These are phyloP conservation scores for Glomeris marginata DNA, from an alignment of 2,888 invertebrate genomes.

Conservation along the genomic window DNA sequence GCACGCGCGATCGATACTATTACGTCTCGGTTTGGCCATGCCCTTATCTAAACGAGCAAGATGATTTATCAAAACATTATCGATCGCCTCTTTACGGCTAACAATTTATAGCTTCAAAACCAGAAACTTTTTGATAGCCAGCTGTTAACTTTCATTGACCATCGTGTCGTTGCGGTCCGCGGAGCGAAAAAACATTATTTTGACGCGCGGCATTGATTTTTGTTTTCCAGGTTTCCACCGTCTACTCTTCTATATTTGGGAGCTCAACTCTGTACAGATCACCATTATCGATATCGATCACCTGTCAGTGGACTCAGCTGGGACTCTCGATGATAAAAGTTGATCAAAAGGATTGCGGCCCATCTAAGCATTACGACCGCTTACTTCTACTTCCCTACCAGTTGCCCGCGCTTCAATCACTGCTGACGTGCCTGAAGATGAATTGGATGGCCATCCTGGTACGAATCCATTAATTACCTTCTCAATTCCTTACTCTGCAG, in stretches of 20 bases:
- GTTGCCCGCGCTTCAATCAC: conserved; percentile 48
- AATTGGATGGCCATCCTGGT: conserved; percentile 86
- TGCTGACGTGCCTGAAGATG: conserved; percentile 74
- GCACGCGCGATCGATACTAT: too few relatives aligned
- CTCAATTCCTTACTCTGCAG: neutral
- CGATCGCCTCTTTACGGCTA: too few relatives aligned
- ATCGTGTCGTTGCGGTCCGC: too few relatives aligned
- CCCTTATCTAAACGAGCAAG: neutral
- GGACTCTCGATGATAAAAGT: neutral
- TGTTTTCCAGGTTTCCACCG: conserved; percentile 21
- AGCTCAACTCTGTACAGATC: conserved; percentile 25
- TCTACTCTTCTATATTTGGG: conserved; percentile 33
- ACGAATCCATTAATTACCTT: conserved; percentile 24
- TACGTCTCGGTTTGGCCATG: neutral
- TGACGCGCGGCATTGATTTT: too few relatives aligned
- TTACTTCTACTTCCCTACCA: conserved; percentile 28
- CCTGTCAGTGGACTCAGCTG: too few relatives aligned
- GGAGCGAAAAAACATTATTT: too few relatives aligned
- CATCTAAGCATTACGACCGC: neutral
- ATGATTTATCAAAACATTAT: too few relatives aligned
- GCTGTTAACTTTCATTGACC: too few relatives aligned
- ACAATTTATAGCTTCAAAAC: too few relatives aligned
- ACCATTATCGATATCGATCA: too few relatives aligned
- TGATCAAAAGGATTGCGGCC: neutral
- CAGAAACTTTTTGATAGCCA: too few relatives aligned